phyloP scores from a whole-genome alignment of 2,113 vertebrate genomes.

The Lepisosteus osseus region DNA sequence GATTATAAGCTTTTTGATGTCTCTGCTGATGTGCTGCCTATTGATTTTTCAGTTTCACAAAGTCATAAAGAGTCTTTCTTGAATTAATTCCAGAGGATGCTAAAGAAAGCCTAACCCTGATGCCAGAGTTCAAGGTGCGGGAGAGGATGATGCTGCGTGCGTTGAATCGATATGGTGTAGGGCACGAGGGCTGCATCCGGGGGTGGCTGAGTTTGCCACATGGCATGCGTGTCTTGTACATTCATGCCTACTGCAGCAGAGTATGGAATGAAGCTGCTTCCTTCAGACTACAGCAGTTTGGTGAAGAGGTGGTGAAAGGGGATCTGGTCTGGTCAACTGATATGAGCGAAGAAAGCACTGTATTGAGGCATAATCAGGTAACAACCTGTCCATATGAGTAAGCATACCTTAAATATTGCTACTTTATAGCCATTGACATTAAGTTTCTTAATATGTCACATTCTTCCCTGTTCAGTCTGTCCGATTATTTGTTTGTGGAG shows the following conservation, averaged over 20 bases:
- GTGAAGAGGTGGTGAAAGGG: constrained; percentile 69
- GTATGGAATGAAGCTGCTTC: constrained; percentile 86
- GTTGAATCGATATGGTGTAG: constrained; percentile 80
- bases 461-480: too few species aligned
- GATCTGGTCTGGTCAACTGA: constrained; percentile 75
- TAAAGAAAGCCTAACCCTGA: constrained; percentile 76
- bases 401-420: background rate
- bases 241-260: constrained; percentile 90
- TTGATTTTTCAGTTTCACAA: too few species aligned
- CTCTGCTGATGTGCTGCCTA: too few species aligned
- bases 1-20: too few species aligned
- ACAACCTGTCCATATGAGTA: constrained; percentile 1
- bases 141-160: constrained; percentile 84
- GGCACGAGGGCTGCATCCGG: constrained; percentile 71
- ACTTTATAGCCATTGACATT: too few species aligned
- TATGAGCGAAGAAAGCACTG: constrained; percentile 25
- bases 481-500: too few species aligned
- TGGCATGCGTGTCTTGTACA: constrained; percentile 83
- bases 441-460: too few species aligned
- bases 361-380: constrained; percentile 51
- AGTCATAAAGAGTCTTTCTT: too few species aligned
- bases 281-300: constrained; percentile 72
- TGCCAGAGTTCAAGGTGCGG: constrained; percentile 83
- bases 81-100: constrained; percentile 70
- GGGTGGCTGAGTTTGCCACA: constrained; percentile 90